Conservation (phyloP, 2,888 invertebrate genomes). For the Pandemis cinnamomeana region DNA sequence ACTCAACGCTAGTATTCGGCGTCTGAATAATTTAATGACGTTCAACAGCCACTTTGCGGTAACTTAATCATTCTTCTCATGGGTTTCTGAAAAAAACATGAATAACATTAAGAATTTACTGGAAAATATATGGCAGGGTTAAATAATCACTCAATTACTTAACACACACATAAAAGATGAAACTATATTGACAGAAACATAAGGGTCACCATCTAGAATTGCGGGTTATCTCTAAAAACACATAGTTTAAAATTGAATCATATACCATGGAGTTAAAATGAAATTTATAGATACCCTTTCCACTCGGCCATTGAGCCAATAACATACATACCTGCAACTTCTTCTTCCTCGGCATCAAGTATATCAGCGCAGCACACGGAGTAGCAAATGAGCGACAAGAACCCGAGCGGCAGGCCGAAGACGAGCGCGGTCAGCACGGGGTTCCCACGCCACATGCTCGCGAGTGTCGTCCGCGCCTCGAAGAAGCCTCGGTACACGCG, state of each 20-base stretch:
- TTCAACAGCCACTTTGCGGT: neutral
- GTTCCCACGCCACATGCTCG: conserved; percentile 96
- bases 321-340: conserved; percentile 67
- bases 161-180: no score
- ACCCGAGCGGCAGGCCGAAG: conserved; percentile 97
- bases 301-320: neutral
- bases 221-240: no score
- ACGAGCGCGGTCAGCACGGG: conserved; percentile 96
- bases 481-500: conserved; percentile 92
- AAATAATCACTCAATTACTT: no score
- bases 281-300: no score
- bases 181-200: no score
- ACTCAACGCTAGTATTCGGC: conserved; percentile 10
- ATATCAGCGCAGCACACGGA: conserved; percentile 98
- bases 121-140: no score
- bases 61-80: conserved; percentile 79
- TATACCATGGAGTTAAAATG: no score
- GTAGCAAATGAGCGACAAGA: conserved; percentile 97
- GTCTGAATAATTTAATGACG: conserved; percentile 11
- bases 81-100: conserved; percentile 73
- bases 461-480: conserved; percentile 91
- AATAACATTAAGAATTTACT: neutral
- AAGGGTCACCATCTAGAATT: no score
- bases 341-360: conserved; percentile 94
- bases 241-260: no score